These are phyloP conservation scores for Spilogale gracilis DNA, from an alignment of 2,113 vertebrate species.

Conservation along the genomic window DNA sequence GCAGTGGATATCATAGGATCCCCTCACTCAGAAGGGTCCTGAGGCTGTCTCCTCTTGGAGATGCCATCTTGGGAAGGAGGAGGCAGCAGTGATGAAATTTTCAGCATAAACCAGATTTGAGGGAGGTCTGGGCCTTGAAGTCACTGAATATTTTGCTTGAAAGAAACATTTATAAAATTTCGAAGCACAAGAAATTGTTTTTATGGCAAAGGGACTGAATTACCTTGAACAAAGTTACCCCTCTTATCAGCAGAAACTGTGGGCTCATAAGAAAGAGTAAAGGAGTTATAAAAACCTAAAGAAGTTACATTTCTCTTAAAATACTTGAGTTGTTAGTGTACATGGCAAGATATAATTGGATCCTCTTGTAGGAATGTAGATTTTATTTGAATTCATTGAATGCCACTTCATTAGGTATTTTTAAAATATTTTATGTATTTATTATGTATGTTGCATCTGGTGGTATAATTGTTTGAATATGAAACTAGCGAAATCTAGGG, in stretches of 20 bases:
- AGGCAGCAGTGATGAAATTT: not conserved
- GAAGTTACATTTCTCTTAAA: not conserved
- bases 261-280: not conserved
- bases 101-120: not conserved
- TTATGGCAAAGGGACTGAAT: slow-evolving; percentile 11
- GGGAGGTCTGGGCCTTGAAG: not conserved
- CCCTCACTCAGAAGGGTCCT: not conserved
- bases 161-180: slow-evolving; percentile 16
- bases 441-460: slow-evolving; percentile 44
- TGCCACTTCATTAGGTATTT: not conserved
- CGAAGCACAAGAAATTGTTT: slow-evolving; percentile 26
- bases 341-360: not conserved
- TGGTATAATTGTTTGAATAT: slow-evolving; percentile 65
- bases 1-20: not conserved
- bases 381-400: not conserved
- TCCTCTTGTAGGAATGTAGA: not conserved
- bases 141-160: not conserved
- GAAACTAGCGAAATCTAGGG: slow-evolving; percentile 75
- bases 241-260: not conserved
- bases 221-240: not conserved
- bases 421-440: slow-evolving; percentile 44
- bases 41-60: not conserved
- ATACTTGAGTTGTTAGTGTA: not conserved
- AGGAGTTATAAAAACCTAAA: not conserved
- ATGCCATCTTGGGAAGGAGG: not conserved